Conservation (phyloP, 2,113 vertebrate genomes). For the Crotalus helleri region DNA sequence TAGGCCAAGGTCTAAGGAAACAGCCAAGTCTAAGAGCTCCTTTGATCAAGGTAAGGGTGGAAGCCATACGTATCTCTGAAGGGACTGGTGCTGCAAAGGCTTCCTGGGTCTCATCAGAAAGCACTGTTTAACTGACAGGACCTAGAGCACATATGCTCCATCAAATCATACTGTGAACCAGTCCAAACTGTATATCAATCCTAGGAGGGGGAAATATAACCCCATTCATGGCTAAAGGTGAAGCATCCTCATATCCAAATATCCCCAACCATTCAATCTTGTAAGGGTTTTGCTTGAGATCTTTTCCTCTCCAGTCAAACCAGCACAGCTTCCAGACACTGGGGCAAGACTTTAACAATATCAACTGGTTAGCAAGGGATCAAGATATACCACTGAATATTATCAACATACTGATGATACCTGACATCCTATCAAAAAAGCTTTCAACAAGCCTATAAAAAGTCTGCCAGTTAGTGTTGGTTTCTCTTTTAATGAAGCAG, state of each 20-base stretch:
- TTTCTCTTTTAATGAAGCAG: background rate
- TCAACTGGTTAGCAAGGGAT: background rate
- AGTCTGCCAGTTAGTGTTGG: too few species aligned
- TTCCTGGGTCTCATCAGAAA: background rate
- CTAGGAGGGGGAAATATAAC: background rate
- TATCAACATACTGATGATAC: background rate
- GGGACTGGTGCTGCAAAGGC: background rate
- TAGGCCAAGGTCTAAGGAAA: background rate
- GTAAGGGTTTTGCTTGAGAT: background rate
- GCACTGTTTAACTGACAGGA: background rate
- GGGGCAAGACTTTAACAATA: background rate
- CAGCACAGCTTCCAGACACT: background rate
- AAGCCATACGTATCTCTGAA: background rate
- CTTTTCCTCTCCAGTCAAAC: background rate
- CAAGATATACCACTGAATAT: background rate
- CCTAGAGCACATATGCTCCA: background rate
- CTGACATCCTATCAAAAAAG: background rate
- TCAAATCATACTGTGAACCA: background rate
- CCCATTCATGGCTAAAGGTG: background rate
- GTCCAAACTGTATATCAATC: background rate
- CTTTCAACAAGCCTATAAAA: rapidly evolving
- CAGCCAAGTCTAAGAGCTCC: background rate
- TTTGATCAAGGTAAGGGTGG: background rate
- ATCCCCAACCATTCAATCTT: background rate
- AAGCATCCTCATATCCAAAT: background rate